Conservation (phyloP, 2,113 vertebrate genomes). For the Eolophus roseicapilla region DNA sequence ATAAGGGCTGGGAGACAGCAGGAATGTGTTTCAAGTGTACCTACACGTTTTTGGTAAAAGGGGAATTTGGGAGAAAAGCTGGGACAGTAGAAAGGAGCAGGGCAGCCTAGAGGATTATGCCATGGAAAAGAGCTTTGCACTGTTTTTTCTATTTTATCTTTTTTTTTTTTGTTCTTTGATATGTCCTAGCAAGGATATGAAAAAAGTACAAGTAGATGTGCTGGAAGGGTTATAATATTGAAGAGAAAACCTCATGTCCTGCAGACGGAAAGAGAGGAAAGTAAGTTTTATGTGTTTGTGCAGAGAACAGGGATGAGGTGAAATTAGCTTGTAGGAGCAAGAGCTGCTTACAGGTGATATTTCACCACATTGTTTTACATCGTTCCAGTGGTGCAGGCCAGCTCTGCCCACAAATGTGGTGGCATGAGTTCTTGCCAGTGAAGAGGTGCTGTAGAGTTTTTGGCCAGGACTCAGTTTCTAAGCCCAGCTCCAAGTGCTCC, state of each 20-base stretch:
- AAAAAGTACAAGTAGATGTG: not conserved
- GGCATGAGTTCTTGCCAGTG: rapidly evolving
- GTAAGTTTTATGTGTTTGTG: not conserved
- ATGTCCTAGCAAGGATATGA: not conserved
- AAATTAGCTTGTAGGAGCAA: not conserved
- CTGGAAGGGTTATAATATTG: not conserved
- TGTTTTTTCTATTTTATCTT: not conserved
- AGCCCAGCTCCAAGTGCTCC: not conserved
- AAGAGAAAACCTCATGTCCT: slow-evolving; percentile 34
- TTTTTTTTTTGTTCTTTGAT: not conserved
- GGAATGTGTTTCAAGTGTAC: not conserved
- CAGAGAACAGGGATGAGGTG: not conserved
- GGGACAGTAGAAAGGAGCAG: not conserved
- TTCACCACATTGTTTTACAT: rapidly evolving
- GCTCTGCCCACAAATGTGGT: not conserved
- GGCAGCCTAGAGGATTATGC: not conserved
- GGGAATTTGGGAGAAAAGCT: not conserved
- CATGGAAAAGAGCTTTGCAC: not conserved
- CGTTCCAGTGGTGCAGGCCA: rapidly evolving
- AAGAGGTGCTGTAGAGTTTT: not conserved
- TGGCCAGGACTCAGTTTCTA: not conserved
- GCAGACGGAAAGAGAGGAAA: not conserved
- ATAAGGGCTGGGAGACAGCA: not conserved
- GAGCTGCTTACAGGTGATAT: not conserved
- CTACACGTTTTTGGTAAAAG: not conserved